phyloP scores from a whole-genome alignment of 2,797 vertebrate species.

The Tangara arthus region DNA sequence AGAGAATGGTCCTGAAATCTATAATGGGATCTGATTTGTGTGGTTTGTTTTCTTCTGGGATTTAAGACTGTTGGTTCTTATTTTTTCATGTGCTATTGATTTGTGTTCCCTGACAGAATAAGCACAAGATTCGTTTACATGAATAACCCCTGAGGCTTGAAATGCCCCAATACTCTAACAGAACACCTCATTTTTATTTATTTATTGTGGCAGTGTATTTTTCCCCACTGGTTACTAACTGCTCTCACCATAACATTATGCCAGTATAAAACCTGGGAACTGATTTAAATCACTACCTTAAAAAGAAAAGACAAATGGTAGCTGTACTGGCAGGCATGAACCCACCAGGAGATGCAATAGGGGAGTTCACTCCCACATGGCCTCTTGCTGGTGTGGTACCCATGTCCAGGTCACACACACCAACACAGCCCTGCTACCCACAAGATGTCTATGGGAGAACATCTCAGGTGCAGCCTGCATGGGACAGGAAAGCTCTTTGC shows the following conservation, averaged over 20 bases:
- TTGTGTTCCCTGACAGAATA: constrained; percentile 22
- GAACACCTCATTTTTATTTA: not conserved
- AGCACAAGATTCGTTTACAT: constrained; percentile 28
- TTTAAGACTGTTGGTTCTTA: constrained; percentile 1
- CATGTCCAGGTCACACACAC: not conserved
- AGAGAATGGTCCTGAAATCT: not conserved
- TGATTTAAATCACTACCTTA: not conserved
- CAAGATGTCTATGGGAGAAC: not conserved
- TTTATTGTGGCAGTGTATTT: not conserved
- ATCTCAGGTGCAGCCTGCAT: not conserved
- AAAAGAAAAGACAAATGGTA: not conserved
- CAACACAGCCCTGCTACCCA: not conserved
- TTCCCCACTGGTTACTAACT: not conserved
- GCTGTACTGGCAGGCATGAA: not conserved
- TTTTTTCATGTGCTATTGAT: constrained; percentile 21
- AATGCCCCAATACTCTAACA: not conserved
- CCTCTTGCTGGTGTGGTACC: not conserved
- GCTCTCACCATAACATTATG: not conserved
- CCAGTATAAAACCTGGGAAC: not conserved
- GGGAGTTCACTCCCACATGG: not conserved
- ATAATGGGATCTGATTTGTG: not conserved
- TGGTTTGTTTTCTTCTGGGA: not conserved
- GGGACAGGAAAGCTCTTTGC: not conserved
- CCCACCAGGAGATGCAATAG: not conserved
- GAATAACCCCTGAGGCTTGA: not conserved